These are phyloP conservation scores for Geopemphigus sp. DNA, from an alignment of 1,140 invertebrate genomes.

Conservation along the genomic window DNA sequence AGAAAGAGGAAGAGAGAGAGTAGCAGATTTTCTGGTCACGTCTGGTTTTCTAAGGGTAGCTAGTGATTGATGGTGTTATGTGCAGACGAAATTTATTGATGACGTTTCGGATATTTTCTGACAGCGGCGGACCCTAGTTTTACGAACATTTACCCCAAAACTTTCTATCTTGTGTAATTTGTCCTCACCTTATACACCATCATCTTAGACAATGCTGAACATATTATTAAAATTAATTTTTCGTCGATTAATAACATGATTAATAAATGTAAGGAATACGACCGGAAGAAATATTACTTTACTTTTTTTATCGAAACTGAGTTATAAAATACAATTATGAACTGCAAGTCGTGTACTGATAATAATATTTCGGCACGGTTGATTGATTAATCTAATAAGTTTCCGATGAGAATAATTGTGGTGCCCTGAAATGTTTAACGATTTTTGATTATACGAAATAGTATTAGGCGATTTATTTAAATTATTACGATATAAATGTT, in stretches of 20 bases:
- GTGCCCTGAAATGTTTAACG: neutral
- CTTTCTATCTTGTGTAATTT: constrained; percentile 36
- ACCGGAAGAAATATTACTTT: neutral
- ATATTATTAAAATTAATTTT: constrained; percentile 23
- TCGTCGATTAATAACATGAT: constrained; percentile 5
- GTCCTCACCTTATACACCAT: constrained; percentile 10
- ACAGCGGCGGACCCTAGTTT: constrained; percentile 24
- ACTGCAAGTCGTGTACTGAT: neutral
- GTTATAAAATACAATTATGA: neutral
- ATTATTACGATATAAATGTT: neutral
- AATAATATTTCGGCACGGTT: neutral
- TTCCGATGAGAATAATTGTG: too few relatives aligned
- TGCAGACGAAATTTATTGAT: constrained; percentile 49
- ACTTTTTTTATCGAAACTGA: neutral
- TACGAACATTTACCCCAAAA: constrained; percentile 44
- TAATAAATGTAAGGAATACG: neutral
- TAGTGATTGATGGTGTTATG: constrained; percentile 34
- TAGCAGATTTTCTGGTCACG: constrained; percentile 38
- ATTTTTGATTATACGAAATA: too few relatives aligned
- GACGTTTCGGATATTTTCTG: constrained; percentile 40
- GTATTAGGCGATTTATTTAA: neutral
- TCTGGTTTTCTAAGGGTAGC: neutral
- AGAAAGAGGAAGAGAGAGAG: neutral
- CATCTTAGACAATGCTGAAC: constrained; percentile 14
- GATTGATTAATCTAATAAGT: constrained; percentile 5